Base-by-base conservation (phyloP, 2,113 vertebrate species). In the Zosterops japonicus region DNA sequence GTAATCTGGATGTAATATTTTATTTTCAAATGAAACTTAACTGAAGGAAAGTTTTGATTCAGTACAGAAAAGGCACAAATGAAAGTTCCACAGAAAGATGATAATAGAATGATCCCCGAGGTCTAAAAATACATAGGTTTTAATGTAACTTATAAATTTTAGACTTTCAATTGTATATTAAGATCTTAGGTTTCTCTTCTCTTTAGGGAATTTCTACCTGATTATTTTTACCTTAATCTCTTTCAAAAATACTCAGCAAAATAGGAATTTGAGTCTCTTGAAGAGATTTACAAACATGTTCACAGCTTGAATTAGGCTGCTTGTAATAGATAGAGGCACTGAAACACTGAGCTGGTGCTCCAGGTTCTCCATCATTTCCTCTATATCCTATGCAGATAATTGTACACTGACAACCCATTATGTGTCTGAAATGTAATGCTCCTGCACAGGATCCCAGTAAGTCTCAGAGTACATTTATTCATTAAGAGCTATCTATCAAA, bases 1-100 rank as follows among this genome's bases (percentile, higher is more conserved):
- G 47, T 94, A 97, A 91, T 83, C 88, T 93, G 71, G 78, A 96
- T 83, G 90, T 96, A 94, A 93, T 82, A 76, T 94, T 97, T 83
- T 21, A 39, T 87, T 91, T 63, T 80, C 9, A 52, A 63, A 49
- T 61, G 28, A 42, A 74, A 74, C 10, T 82, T 67, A 42, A 72
- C 8, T 24, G 7, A 8, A 64, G 25, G n/a, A 82, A 69, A 47
- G 31, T 71, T 90, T 74, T 83, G 18, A 36, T 93, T 87, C 42
- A 44, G 20, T 69, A 53, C 15, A 64, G 39, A 86, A 90, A 77
- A 87, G 31, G 12, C 50, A 77, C 7, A 46, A 76, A 44, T 21
- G 5, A 44, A 78, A 36, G 14, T 68, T 90, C 9, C 28, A 23
- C 17, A 41, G 55, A 80, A 88, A 65, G 14, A 53, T 39, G 7